Base-by-base conservation (phyloP, 2,797 vertebrate genomes). In the Bradypodion ventrale region DNA sequence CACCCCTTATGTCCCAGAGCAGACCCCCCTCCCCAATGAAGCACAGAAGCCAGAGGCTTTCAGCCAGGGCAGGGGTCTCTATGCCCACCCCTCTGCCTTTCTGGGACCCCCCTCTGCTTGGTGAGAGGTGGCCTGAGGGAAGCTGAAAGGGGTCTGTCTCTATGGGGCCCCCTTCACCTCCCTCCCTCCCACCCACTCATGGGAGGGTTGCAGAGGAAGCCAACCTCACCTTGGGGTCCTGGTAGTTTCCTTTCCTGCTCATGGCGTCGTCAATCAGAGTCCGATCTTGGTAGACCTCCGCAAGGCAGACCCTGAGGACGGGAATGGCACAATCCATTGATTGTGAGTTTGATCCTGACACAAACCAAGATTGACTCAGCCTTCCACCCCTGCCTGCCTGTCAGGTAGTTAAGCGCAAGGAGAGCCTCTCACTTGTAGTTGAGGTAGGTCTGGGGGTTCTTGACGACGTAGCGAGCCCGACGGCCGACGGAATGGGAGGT, bases 251-350 rank as follows among this genome's bases (percentile, higher is more conserved):
- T 52, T 96, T 97, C 68, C 96, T 97, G n/a, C 93, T 97, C 92
- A 97, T 94, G 92, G 99, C 95, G 4, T 96, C 94, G 0, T 90
- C 96, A 80, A 97, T 93, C 19, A 99, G 95, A 10, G 92, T 80
- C 95, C 97, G 97, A 90, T 99, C 98, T 93, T 99, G 98, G 93
- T 97, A 97, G 70, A 98, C 97, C 91, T 99, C 98, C 9, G 98
- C 98, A 85, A 99, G 95, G 91, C 98, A 99, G 82, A 99, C 97
- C 95, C 98, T 99, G 93, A 52, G 90, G 89, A 29, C 80, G 75
- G 87, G 4, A 37, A 0, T 9, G 1, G 5, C 15, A 42, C 29
- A 25, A 52, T 2, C 37, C 5, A 2, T n/a, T n/a, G n/a, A n/a
- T n/a, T n/a, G n/a, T n/a, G n/a, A n/a, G n/a, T n/a, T n/a, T n/a